These are phyloP conservation scores for Orientallactaga sibirica DNA, from an alignment of 2,797 vertebrate species.

Conservation along the genomic window DNA sequence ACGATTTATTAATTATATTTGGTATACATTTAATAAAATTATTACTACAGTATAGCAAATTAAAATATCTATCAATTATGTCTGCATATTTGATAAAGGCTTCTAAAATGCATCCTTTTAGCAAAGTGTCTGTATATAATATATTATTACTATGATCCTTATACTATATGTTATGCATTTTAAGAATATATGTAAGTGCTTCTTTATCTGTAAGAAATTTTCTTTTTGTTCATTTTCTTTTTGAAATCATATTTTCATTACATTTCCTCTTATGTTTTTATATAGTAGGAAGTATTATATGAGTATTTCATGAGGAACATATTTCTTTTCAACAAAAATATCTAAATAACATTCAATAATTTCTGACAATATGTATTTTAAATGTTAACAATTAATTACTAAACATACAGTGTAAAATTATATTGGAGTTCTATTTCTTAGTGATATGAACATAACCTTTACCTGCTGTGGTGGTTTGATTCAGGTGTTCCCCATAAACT, in stretches of 20 bases:
- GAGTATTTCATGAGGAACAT: constrained; percentile 25
- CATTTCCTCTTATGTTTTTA: neutral
- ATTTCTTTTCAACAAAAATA: constrained; percentile 39
- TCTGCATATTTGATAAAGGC: neutral
- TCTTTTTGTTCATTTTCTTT: constrained; percentile 17
- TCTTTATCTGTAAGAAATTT: neutral
- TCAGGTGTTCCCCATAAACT: no score
- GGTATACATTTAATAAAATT: neutral
- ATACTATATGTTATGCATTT: neutral
- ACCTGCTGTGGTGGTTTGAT: no score
- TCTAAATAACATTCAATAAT: constrained; percentile 34
- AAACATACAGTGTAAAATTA: constrained; percentile 43
- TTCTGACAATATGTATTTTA: constrained; percentile 25
- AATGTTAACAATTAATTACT: constrained; percentile 43
- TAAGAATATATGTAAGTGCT: neutral
- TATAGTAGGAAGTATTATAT: no score
- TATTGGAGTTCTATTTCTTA: constrained; percentile 45
- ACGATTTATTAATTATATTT: neutral
- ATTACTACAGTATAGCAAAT: neutral
- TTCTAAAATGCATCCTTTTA: neutral
- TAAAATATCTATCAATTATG: neutral
- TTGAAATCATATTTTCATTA: constrained; percentile 54
- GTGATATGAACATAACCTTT: neutral
- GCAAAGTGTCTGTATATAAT: neutral
- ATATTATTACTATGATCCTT: neutral